Evolutionary conservation across 2,888 invertebrate species (phyloP).

Genomic region (Nebria brevicollis): DNA sequence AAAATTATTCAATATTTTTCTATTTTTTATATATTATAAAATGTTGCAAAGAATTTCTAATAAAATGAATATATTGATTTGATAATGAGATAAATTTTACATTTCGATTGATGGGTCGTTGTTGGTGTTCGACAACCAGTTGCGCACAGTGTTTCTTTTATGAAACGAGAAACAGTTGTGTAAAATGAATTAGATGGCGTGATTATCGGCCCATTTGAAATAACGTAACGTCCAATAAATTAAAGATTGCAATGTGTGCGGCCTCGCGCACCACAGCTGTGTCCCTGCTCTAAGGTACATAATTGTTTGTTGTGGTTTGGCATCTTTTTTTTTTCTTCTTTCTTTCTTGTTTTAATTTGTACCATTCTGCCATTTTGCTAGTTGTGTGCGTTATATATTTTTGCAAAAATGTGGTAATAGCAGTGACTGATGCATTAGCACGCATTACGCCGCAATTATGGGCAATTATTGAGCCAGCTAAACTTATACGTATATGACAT

Average conservation of each 20-base stretch:
- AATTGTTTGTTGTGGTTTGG: conserved; percentile 8
- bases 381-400: conserved; percentile 52
- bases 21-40: too few species aligned
- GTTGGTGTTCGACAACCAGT: background rate
- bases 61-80: too few species aligned
- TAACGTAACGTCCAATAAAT: conserved; percentile 24
- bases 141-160: background rate
- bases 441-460: conserved; percentile 58
- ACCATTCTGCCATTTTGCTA: conserved; percentile 5
- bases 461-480: conserved; percentile 55
- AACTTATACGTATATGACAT: conserved; percentile 15
- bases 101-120: too few species aligned
- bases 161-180: conserved; percentile 4
- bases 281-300: background rate
- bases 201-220: conserved; percentile 34
- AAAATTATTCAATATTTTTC: too few species aligned
- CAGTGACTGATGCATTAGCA: conserved; percentile 57
- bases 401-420: conserved; percentile 60
- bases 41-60: too few species aligned
- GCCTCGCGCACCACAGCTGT: conserved; percentile 14
- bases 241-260: conserved; percentile 16
- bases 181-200: conserved; percentile 25
- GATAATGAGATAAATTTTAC: too few species aligned
- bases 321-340: conserved; percentile 4
- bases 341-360: background rate